Conservation (phyloP, 2,888 invertebrate species). For the Chymomyza procnemis region DNA sequence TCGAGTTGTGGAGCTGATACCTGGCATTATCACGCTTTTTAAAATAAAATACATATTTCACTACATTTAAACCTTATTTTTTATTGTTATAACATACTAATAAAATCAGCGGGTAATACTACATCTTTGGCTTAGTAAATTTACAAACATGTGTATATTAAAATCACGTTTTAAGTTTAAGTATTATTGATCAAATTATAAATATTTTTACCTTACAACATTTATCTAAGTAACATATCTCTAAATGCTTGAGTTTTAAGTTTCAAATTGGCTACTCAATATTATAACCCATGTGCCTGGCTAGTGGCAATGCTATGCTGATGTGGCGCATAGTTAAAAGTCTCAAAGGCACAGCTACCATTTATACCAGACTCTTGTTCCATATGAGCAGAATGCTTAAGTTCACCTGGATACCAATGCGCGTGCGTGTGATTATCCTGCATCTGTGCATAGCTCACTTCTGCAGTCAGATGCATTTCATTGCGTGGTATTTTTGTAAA, state of each 20-base stretch:
- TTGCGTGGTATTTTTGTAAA: slow-evolving; percentile 45
- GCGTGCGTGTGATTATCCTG: slow-evolving; percentile 31
- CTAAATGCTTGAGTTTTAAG: not conserved
- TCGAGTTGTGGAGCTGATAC: too few species aligned
- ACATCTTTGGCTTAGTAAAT: not conserved
- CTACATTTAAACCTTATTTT: not conserved
- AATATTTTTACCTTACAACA: not conserved
- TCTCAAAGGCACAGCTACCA: slow-evolving; percentile 54
- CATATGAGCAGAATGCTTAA: slow-evolving; percentile 41
- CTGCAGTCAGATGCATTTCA: slow-evolving; percentile 34
- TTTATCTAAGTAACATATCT: not conserved
- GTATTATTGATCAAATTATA: not conserved
- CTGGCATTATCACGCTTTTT: not conserved
- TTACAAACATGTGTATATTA: not conserved
- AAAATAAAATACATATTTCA: not conserved
- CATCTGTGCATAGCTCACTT: slow-evolving; percentile 42
- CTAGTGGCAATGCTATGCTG: slow-evolving; percentile 53
- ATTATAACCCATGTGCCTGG: slow-evolving; percentile 54
- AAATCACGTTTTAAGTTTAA: slow-evolving; percentile 1
- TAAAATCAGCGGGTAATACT: not conserved
- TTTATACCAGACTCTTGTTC: slow-evolving; percentile 5
- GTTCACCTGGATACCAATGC: slow-evolving; percentile 54
- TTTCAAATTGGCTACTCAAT: not conserved
- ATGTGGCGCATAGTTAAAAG: slow-evolving; percentile 45
- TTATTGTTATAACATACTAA: not conserved